Evolutionary conservation across 2,888 invertebrate species (phyloP).

Genomic region (Tubulanus polymorphus): DNA sequence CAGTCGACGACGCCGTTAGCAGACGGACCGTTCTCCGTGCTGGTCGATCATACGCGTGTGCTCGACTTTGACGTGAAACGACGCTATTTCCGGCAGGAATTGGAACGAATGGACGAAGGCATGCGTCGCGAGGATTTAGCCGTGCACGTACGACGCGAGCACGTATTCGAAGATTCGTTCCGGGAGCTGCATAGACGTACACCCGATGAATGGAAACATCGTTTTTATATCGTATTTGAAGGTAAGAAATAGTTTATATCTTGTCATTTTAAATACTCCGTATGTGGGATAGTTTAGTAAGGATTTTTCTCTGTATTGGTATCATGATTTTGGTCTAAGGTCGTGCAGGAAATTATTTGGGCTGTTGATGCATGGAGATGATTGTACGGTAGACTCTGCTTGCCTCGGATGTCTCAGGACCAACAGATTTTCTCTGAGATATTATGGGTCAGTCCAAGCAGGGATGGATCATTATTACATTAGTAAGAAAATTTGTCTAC

Average conservation of each 20-base stretch:
- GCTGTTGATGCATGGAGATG: no score
- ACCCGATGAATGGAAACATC: conserved; percentile 84
- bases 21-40: conserved; percentile 81
- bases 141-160: conserved; percentile 76
- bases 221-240: conserved; percentile 89
- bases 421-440: no score
- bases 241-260: conserved; percentile 56
- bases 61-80: conserved; percentile 87
- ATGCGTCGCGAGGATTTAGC: conserved; percentile 69
- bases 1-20: conserved; percentile 69
- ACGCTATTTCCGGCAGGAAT: conserved; percentile 79
- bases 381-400: no score
- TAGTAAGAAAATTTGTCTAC: no score
- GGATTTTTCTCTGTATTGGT: no score
- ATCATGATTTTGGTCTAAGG: no score
- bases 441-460: no score
- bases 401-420: no score
- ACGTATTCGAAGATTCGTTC: conserved; percentile 86
- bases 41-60: conserved; percentile 81
- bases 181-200: conserved; percentile 76
- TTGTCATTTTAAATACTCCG: no score
- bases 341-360: no score
- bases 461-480: no score
- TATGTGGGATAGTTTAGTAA: no score
- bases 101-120: conserved; percentile 73